Evolutionary conservation across 1,140 invertebrate genomes (phyloP).

Genomic region (Macrotrachela quadricornifera): DNA sequence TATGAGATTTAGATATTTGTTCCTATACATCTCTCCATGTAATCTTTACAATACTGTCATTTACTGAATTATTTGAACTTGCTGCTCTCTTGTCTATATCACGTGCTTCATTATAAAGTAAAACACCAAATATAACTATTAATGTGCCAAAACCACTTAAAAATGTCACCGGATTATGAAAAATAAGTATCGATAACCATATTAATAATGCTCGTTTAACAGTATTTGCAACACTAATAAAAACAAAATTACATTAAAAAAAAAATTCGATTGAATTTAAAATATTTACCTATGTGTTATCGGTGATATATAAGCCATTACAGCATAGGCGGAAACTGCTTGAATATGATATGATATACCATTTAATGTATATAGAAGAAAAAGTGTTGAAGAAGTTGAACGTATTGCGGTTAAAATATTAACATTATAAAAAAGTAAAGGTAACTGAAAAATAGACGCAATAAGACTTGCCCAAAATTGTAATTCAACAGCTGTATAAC

Average conservation of each 20-base stretch:
- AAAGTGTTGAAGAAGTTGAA: slow-evolving; percentile 28
- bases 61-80: background rate
- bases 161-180: slow-evolving; percentile 54
- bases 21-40: too few species aligned
- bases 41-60: too few species aligned
- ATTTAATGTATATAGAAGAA: slow-evolving; percentile 46
- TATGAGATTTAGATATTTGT: too few species aligned
- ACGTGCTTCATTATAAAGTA: slow-evolving; percentile 45
- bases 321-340: slow-evolving; percentile 60
- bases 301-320: slow-evolving; percentile 64
- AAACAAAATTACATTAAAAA: slow-evolving; percentile 19
- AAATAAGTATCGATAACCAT: slow-evolving; percentile 56
- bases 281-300: slow-evolving; percentile 55
- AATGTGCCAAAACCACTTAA: slow-evolving; percentile 51
- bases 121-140: slow-evolving; percentile 50
- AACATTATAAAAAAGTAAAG: slow-evolving; percentile 45
- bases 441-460: slow-evolving; percentile 54
- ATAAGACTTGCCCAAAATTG: slow-evolving; percentile 63
- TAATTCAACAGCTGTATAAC: slow-evolving; percentile 43
- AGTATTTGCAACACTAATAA: slow-evolving; percentile 55
- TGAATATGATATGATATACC: slow-evolving; percentile 65
- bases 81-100: slow-evolving; percentile 10
- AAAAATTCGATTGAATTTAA: slow-evolving; percentile 7
- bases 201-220: slow-evolving; percentile 59
- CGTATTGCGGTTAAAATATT: slow-evolving; percentile 30